These are phyloP conservation scores for Lagenorhynchus albirostris DNA, from an alignment of 2,113 vertebrate genomes.

Conservation along the genomic window DNA sequence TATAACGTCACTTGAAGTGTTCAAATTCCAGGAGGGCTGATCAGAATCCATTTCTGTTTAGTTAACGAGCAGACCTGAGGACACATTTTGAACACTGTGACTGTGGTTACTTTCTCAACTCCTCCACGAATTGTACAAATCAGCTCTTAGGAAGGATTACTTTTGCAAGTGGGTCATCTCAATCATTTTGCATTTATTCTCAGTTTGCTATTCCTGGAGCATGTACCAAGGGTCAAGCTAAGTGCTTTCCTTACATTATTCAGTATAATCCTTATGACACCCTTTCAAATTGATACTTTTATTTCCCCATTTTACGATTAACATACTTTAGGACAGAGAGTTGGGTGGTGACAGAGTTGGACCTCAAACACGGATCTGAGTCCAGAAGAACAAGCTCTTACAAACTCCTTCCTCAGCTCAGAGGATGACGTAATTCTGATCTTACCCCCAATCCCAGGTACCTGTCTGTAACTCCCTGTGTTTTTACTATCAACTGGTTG, in stretches of 20 bases:
- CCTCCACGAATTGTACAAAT: not conserved
- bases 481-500: not conserved
- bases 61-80: not conserved
- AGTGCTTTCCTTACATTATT: not conserved
- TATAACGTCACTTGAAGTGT: not conserved
- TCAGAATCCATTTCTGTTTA: not conserved
- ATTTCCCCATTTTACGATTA: not conserved
- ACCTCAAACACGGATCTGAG: not conserved
- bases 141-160: not conserved
- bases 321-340: not conserved
- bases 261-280: not conserved
- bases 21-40: not conserved
- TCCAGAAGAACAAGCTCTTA: not conserved
- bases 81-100: not conserved
- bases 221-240: not conserved
- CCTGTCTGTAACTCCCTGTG: not conserved
- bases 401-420: not conserved
- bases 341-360: not conserved
- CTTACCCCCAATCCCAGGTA: not conserved
- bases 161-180: not conserved
- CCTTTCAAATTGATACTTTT: not conserved
- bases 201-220: not conserved
- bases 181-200: conserved; percentile 18
- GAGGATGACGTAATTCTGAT: not conserved
- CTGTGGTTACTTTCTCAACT: not conserved